Evolutionary conservation across 2,113 vertebrate species (phyloP).

Genomic region (Tychaedon coryphoeus): DNA sequence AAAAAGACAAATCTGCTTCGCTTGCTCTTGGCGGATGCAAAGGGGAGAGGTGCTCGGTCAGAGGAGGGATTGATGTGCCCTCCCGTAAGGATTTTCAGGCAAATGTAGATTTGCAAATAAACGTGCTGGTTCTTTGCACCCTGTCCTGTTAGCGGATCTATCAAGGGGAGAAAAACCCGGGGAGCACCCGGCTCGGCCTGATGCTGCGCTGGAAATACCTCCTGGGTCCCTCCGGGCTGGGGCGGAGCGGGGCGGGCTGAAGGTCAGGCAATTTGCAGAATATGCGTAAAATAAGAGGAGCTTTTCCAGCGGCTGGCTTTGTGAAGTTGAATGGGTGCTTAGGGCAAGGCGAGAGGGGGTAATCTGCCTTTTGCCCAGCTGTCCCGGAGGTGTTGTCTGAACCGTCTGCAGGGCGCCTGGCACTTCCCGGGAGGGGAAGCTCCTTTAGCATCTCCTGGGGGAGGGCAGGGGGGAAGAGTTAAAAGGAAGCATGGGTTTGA

Average conservation of each 20-base stretch:
- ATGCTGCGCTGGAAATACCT: slow-evolving; percentile 56
- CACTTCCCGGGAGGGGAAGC: background rate
- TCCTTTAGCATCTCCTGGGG: slow-evolving; percentile 4
- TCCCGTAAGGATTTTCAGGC: background rate
- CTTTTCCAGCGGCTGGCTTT: slow-evolving; percentile 32
- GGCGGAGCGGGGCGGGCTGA: background rate
- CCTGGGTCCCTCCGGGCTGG: background rate
- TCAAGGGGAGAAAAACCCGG: background rate
- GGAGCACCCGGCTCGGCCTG: background rate
- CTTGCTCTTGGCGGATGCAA: background rate
- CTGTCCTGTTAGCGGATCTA: background rate
- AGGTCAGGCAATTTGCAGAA: slow-evolving; percentile 32
- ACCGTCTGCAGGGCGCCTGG: slow-evolving; percentile 12
- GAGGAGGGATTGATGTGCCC: background rate
- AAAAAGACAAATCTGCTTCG: background rate
- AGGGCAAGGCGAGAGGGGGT: background rate
- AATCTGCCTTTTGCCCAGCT: background rate
- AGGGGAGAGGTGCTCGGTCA: background rate
- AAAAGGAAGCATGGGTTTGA: slow-evolving; percentile 44
- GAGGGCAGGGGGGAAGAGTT: background rate
- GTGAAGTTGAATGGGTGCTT: slow-evolving; percentile 47
- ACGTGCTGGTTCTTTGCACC: background rate
- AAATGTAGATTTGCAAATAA: background rate
- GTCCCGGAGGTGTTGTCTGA: slow-evolving; percentile 26
- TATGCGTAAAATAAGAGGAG: slow-evolving; percentile 6